Conservation (phyloP, 2,888 invertebrate genomes). For the Eupithecia exiguata region DNA sequence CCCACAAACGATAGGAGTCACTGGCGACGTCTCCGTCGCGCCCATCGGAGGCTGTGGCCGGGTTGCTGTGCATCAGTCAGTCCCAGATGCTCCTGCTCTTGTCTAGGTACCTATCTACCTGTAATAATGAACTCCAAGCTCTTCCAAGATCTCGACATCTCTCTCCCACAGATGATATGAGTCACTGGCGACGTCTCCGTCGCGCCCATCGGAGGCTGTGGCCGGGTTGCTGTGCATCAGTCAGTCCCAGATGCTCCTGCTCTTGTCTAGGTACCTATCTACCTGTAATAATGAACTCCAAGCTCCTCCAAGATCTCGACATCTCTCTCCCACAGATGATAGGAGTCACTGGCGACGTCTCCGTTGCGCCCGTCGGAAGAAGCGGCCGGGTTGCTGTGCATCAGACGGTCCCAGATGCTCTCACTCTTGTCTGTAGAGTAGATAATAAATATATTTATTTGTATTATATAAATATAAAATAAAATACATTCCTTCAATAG, state of each 20-base stretch:
- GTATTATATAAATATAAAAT: no score
- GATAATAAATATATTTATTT: neutral
- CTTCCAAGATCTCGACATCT: conserved; percentile 65
- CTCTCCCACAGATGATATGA: conserved; percentile 80
- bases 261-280: conserved; percentile 73
- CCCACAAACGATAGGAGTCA: conserved; percentile 77
- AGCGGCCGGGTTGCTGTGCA: conserved; percentile 46
- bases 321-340: conserved; percentile 81
- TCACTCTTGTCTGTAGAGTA: conserved; percentile 75
- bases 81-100: conserved; percentile 83
- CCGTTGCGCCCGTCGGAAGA: conserved; percentile 70
- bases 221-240: conserved; percentile 52
- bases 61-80: conserved; percentile 53
- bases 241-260: conserved; percentile 80
- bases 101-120: conserved; percentile 73
- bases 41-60: conserved; percentile 42
- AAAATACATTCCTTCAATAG: no score
- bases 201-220: conserved; percentile 55
- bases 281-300: conserved; percentile 74
- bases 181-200: conserved; percentile 79
- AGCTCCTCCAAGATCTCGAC: conserved; percentile 64
- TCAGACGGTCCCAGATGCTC: conserved; percentile 79
- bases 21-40: conserved; percentile 82
- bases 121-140: conserved; percentile 73
- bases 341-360: conserved; percentile 75